phyloP scores from a whole-genome alignment of 2,888 invertebrate genomes.

The Diploptera punctata region DNA sequence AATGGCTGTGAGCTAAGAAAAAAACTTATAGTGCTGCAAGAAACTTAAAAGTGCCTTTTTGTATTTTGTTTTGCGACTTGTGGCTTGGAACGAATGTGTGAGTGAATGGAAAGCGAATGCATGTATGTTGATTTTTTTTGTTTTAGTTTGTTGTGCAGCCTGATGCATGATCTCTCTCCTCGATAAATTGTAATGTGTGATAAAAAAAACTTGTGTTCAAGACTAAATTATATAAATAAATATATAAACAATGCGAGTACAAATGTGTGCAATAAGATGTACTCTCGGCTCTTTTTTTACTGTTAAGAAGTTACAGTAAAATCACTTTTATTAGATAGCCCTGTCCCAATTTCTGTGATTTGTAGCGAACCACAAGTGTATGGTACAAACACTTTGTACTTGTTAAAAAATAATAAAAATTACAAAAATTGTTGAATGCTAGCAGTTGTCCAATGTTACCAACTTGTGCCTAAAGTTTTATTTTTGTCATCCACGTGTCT shows the following conservation, averaged over 20 bases:
- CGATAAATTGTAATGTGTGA: constrained; percentile 8
- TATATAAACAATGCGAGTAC: constrained; percentile 16
- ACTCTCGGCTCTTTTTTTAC: not conserved
- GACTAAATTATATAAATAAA: constrained; percentile 13
- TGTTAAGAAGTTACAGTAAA: constrained; percentile 12
- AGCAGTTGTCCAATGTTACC: no score
- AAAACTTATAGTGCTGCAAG: constrained; percentile 20
- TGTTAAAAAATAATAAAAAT: constrained; percentile 17
- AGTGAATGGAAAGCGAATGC: not conserved
- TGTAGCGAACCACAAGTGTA: not conserved
- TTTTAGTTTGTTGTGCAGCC: constrained; percentile 19
- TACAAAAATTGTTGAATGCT: no score
- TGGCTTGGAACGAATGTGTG: constrained; percentile 9
- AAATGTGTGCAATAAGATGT: constrained; percentile 26
- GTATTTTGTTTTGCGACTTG: constrained; percentile 23
- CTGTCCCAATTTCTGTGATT: constrained; percentile 4
- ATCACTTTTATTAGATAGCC: not conserved
- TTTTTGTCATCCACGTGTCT: no score
- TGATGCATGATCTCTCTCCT: constrained; percentile 18
- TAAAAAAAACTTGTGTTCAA: constrained; percentile 1
- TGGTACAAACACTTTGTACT: constrained; percentile 14
- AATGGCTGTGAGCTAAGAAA: constrained; percentile 17
- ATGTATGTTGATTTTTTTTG: no score
- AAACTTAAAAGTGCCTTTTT: constrained; percentile 25
- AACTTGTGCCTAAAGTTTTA: no score